Conservation (phyloP, 2,888 invertebrate genomes). For the Chironomus tentans region DNA sequence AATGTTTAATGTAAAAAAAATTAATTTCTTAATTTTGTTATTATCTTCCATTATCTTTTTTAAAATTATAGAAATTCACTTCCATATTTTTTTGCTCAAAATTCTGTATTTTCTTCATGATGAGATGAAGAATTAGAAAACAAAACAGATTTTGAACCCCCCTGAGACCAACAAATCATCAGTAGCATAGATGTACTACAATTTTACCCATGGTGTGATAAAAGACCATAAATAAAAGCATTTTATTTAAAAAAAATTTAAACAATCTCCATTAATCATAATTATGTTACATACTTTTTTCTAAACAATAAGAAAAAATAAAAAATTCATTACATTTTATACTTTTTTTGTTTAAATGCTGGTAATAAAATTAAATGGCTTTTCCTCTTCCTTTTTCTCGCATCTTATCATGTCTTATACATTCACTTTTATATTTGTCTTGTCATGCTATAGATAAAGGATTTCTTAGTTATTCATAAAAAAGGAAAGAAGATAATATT, state of each 20-base stretch:
- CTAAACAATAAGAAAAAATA: background rate
- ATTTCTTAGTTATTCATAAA: background rate
- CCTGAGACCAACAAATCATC: background rate
- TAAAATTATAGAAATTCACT: background rate
- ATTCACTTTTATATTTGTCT: background rate
- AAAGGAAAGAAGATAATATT: background rate
- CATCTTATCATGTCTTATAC: background rate
- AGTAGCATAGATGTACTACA: background rate
- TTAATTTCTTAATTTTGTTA: too few relatives aligned
- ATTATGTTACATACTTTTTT: background rate
- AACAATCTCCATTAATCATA: constrained; percentile 14
- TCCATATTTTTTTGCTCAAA: background rate
- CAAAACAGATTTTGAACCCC: too few relatives aligned
- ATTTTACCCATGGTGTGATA: background rate
- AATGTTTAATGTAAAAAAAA: too few relatives aligned
- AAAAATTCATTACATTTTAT: constrained; percentile 10
- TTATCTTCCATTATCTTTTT: too few relatives aligned
- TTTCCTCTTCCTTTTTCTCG: background rate
- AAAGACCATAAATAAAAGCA: background rate
- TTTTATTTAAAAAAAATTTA: background rate
- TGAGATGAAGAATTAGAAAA: too few relatives aligned
- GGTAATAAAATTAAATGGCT: constrained; percentile 25
- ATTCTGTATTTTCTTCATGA: background rate
- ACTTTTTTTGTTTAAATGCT: background rate
- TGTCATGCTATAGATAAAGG: background rate